phyloP scores from a whole-genome alignment of 2,797 vertebrate species.

The Acipenser oxyrinchus region DNA sequence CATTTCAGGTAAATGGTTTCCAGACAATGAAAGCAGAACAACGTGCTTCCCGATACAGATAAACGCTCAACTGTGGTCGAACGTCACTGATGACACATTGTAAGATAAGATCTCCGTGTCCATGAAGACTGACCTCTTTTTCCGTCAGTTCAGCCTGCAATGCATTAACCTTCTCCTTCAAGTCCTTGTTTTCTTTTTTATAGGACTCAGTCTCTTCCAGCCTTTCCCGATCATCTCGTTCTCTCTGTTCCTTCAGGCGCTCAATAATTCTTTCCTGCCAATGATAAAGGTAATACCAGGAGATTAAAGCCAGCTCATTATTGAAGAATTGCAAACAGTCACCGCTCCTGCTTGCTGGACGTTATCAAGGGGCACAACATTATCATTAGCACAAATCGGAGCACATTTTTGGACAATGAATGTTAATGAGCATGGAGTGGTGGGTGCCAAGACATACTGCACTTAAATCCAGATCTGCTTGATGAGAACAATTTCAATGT shows the following conservation, averaged over 20 bases:
- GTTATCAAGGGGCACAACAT: background rate
- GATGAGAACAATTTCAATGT: too few species aligned
- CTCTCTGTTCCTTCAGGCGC: slow-evolving; percentile 94
- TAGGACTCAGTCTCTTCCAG: slow-evolving; percentile 90
- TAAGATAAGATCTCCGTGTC: too few species aligned
- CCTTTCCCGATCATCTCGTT: slow-evolving; percentile 90
- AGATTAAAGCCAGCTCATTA: slow-evolving; percentile 1
- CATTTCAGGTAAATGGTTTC: too few species aligned
- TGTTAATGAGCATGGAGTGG: too few species aligned
- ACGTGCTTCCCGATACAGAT: too few species aligned
- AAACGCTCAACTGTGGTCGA: too few species aligned
- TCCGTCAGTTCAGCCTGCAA: slow-evolving; percentile 93
- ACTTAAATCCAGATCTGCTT: too few species aligned
- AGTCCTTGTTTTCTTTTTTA: slow-evolving; percentile 97
- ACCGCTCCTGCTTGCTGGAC: background rate
- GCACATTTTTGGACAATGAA: background rate
- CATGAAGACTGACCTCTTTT: slow-evolving; percentile 80
- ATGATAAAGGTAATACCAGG: slow-evolving; percentile 21
- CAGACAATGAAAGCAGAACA: too few species aligned
- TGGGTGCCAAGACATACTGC: too few species aligned
- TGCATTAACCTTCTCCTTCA: slow-evolving; percentile 92
- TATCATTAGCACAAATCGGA: background rate
- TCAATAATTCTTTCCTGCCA: slow-evolving; percentile 95
- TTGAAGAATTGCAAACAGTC: background rate
- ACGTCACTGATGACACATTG: too few species aligned